phyloP scores from a whole-genome alignment of 2,797 vertebrate species.

The Ctenosaura bakeri region DNA sequence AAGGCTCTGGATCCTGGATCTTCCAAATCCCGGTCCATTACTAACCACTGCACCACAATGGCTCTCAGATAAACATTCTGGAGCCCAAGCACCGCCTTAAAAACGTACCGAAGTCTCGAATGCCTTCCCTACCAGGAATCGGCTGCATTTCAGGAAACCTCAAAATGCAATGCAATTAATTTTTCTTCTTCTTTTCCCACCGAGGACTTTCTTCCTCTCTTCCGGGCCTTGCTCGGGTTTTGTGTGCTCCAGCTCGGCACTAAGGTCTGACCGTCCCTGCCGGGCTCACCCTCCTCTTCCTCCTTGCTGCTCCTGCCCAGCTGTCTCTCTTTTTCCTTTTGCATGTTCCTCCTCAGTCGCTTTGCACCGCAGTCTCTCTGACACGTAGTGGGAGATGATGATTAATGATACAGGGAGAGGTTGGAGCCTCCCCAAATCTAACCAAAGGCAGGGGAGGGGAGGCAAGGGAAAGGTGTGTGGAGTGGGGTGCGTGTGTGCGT shows the following conservation, averaged over 20 bases:
- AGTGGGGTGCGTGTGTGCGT: too few species aligned
- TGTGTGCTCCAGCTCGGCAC: too few species aligned
- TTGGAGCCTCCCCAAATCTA: not conserved
- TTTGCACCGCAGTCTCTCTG: slow-evolving; percentile 5
- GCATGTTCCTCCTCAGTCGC: not conserved
- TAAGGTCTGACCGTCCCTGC: not conserved
- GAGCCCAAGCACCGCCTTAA: too few species aligned
- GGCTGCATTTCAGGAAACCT: not conserved
- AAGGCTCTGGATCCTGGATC: too few species aligned
- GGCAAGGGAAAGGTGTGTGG: not conserved
- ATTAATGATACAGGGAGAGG: slow-evolving; percentile 29
- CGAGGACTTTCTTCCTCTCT: not conserved
- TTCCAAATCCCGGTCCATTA: too few species aligned
- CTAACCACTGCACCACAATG: too few species aligned
- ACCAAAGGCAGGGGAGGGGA: not conserved
- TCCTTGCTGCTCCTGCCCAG: not conserved
- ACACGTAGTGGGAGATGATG: slow-evolving; percentile 13
- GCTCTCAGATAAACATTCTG: too few species aligned
- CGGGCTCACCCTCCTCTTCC: too few species aligned
- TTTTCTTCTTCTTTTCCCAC: too few species aligned
- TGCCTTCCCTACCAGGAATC: not conserved
- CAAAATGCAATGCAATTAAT: not conserved
- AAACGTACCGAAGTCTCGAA: too few species aligned
- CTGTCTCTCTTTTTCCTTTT: too few species aligned
- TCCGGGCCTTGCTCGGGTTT: not conserved